Evolutionary conservation across 2,888 invertebrate genomes (phyloP).

Genomic region (Thymelicus sylvestris): DNA sequence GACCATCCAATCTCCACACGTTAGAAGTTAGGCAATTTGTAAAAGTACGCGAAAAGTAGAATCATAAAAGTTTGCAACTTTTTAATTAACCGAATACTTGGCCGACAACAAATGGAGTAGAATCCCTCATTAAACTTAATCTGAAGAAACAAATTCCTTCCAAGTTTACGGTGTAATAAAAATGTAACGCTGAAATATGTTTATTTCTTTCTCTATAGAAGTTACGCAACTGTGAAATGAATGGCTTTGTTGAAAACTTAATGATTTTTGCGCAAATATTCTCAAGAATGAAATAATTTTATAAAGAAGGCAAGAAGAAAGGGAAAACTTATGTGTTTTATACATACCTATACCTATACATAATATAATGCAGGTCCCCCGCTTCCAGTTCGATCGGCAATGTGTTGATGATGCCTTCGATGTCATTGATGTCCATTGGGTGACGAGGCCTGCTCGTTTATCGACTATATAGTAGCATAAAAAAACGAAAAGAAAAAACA

Average conservation of each 20-base stretch:
- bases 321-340: too few relatives aligned
- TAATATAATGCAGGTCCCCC: too few relatives aligned
- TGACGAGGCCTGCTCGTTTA: too few relatives aligned
- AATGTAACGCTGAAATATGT: constrained; percentile 34
- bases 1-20: constrained; percentile 40
- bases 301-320: too few relatives aligned
- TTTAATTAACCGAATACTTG: constrained; percentile 48
- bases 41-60: constrained; percentile 36
- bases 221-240: constrained; percentile 19
- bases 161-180: constrained; percentile 38
- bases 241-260: constrained; percentile 21
- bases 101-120: constrained; percentile 33
- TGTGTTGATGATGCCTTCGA: too few relatives aligned
- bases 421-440: too few relatives aligned
- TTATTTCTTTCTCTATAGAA: constrained; percentile 25
- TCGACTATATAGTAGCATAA: too few relatives aligned
- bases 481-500: too few relatives aligned
- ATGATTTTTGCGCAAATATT: not conserved
- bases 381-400: too few relatives aligned
- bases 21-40: constrained; percentile 25
- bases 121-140: constrained; percentile 37
- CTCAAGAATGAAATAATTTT: too few relatives aligned
- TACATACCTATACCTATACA: too few relatives aligned
- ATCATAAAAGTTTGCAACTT: constrained; percentile 43
- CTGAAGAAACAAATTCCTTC: constrained; percentile 34